Conservation (phyloP, 2,888 invertebrate species). For the Apocheima hispidaria region DNA sequence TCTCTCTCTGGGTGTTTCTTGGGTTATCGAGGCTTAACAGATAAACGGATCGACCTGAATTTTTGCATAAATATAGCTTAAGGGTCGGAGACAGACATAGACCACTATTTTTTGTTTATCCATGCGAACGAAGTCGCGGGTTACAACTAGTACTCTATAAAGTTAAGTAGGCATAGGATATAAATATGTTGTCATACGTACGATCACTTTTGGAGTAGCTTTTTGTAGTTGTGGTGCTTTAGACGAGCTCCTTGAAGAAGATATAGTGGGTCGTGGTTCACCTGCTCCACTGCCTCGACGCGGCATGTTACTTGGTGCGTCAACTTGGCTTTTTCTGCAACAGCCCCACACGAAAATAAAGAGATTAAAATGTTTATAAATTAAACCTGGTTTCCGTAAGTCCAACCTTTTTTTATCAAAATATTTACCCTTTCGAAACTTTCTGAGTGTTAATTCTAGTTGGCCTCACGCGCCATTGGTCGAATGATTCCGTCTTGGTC, state of each 20-base stretch:
- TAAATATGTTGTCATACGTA: neutral
- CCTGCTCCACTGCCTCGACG: slow-evolving; percentile 67
- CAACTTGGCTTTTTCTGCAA: slow-evolving; percentile 50
- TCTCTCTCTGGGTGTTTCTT: no score
- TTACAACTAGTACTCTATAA: no score
- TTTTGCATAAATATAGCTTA: no score
- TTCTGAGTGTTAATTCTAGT: slow-evolving; percentile 50
- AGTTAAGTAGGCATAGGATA: neutral
- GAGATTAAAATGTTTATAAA: neutral
- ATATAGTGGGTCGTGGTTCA: slow-evolving; percentile 59
- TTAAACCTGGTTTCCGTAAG: no score
- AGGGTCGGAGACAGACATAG: no score
- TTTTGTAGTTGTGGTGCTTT: slow-evolving; percentile 37
- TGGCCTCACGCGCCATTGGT: slow-evolving; percentile 60
- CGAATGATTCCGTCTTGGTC: slow-evolving; percentile 60
- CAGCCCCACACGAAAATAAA: neutral
- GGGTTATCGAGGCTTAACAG: no score
- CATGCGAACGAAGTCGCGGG: no score
- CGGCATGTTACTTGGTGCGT: slow-evolving; percentile 45
- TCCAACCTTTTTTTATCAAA: neutral
- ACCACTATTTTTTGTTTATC: no score
- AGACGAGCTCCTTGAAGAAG: slow-evolving; percentile 45
- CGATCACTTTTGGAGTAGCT: slow-evolving; percentile 32
- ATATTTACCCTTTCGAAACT: slow-evolving; percentile 55
- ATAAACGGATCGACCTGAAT: no score